Conservation (phyloP, 2,888 invertebrate species). For the Parnassius smintheus region DNA sequence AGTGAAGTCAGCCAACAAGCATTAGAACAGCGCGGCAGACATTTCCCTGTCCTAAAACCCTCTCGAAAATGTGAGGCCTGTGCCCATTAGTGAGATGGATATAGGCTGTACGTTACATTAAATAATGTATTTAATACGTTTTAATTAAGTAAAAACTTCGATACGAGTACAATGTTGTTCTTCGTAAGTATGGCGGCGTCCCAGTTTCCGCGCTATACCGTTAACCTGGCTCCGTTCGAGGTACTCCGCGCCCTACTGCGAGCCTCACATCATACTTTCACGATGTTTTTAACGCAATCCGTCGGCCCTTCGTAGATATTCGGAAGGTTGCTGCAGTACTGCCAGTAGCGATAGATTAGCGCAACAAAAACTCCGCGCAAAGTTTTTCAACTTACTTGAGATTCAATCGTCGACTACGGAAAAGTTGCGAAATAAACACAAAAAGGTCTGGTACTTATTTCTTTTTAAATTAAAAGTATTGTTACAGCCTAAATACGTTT, state of each 20-base stretch:
- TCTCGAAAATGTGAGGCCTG: too few relatives aligned
- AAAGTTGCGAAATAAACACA: slow-evolving; percentile 5
- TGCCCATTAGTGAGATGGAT: too few relatives aligned
- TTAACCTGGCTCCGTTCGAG: background rate
- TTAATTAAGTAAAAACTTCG: background rate
- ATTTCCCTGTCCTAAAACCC: too few relatives aligned
- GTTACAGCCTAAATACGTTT: too few relatives aligned
- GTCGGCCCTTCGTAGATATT: slow-evolving; percentile 17
- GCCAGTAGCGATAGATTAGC: slow-evolving; percentile 22
- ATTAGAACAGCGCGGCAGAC: too few relatives aligned
- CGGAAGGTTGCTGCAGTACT: slow-evolving; percentile 18
- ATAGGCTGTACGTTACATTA: too few relatives aligned
- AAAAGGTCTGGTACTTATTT: slow-evolving; percentile 8
- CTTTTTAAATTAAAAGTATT: background rate
- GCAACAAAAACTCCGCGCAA: slow-evolving; percentile 25
- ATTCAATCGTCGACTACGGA: slow-evolving; percentile 5
- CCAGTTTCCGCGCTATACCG: background rate
- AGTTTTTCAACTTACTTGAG: slow-evolving; percentile 12
- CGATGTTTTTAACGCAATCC: slow-evolving; percentile 8
- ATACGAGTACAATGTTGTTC: background rate
- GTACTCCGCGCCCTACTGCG: background rate
- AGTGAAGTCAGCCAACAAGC: too few relatives aligned
- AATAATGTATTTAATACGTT: too few relatives aligned
- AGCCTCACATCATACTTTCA: slow-evolving; percentile 7
- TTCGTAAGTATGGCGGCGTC: background rate